A percentile compares a stretch with the other conserved stretches of the same genome.
phyloP scores from a whole-genome alignment of 2,113 vertebrate species.

The Glareola pratincola region DNA sequence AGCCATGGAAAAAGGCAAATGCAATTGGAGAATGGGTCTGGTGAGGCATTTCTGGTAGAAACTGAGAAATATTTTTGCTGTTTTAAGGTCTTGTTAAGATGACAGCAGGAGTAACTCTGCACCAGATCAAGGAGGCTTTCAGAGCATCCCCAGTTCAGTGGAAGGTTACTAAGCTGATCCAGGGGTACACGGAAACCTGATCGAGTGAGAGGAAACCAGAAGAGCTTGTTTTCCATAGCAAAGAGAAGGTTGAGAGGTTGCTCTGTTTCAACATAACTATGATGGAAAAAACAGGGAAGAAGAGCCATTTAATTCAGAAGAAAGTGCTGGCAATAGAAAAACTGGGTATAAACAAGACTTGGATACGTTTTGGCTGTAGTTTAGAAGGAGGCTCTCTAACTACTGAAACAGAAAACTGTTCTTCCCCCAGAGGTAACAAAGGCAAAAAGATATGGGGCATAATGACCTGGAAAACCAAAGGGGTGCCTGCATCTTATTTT shows the following conservation, averaged over 20 bases:
- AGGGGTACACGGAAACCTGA: constrained; percentile 27
- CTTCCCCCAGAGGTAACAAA: background rate
- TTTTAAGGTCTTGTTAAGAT: background rate
- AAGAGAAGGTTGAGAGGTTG: constrained; percentile 27
- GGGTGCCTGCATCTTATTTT: background rate
- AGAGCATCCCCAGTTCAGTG: background rate
- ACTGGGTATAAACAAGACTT: background rate
- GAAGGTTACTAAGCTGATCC: constrained; percentile 11
- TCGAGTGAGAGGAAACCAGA: constrained; percentile 39
- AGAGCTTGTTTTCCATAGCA: constrained; percentile 46
- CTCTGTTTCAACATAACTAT: constrained; percentile 39
- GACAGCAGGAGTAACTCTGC: background rate
- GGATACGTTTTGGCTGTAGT: background rate
- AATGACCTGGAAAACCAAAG: background rate
- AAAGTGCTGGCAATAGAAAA: background rate
- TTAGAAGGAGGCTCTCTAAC: background rate
- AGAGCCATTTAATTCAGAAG: constrained; percentile 6
- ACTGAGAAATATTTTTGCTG: background rate
- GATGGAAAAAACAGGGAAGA: constrained; percentile 48
- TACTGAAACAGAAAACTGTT: background rate
- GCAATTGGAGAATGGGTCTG: background rate
- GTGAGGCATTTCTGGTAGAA: constrained; percentile 2
- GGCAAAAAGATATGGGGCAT: background rate
- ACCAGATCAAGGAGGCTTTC: background rate
- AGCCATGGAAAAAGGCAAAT: constrained; percentile 36